These are phyloP conservation scores for Rattus rattus DNA, from an alignment of 2,113 vertebrate genomes.

Conservation along the genomic window DNA sequence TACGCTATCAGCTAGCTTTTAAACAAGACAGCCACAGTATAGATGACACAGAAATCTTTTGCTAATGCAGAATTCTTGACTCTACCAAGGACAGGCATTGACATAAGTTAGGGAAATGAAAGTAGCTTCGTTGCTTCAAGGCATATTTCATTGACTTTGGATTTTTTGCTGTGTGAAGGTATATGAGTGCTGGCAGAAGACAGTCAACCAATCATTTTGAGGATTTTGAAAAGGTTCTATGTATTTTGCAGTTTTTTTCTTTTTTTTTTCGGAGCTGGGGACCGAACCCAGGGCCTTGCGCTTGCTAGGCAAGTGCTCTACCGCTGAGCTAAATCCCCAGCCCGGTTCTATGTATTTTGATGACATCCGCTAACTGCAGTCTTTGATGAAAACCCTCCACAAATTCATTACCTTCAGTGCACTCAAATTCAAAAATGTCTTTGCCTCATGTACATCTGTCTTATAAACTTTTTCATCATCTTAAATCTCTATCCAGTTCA, in stretches of 20 bases:
- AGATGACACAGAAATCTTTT: conserved; percentile 12
- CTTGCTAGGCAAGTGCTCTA: too few species aligned
- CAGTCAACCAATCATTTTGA: neutral
- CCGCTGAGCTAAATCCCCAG: too few species aligned
- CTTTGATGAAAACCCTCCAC: neutral
- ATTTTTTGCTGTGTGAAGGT: neutral
- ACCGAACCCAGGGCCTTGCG: too few species aligned
- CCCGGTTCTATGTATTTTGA: too few species aligned
- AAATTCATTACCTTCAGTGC: neutral
- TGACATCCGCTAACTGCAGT: neutral
- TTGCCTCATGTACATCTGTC: neutral
- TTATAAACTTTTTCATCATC: neutral
- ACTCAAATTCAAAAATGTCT: neutral
- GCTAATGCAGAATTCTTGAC: neutral
- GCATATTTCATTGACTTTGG: neutral
- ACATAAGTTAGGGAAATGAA: neutral
- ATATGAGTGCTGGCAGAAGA: neutral
- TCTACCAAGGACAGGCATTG: neutral
- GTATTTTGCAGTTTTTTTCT: too few species aligned
- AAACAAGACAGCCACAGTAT: neutral
- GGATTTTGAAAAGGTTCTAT: neutral
- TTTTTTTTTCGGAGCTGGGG: too few species aligned
- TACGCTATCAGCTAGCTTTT: neutral
- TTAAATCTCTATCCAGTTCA: neutral
- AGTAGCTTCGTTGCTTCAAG: too few species aligned